Evolutionary conservation across 2,888 invertebrate genomes (phyloP).

Genomic region (Zeuzera pyrina): DNA sequence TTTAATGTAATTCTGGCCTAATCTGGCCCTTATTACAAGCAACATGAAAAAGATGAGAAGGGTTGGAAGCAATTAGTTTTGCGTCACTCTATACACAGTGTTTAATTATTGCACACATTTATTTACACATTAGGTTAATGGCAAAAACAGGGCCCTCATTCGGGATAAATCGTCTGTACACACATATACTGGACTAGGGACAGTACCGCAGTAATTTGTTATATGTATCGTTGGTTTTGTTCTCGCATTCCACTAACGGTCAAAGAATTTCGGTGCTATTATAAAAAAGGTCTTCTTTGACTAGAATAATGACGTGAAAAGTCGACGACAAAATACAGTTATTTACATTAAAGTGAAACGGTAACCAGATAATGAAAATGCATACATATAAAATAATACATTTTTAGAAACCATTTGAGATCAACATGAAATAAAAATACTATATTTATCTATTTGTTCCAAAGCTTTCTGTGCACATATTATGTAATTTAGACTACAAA

Average conservation of each 20-base stretch:
- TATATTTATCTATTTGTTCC: no score
- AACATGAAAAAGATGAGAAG: conserved; percentile 21
- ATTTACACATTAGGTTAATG: conserved; percentile 64
- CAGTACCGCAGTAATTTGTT: conserved; percentile 31
- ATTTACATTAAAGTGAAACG: no score
- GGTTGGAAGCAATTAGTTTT: conserved; percentile 50
- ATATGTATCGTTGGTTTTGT: conserved; percentile 39
- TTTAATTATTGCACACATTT: conserved; percentile 66
- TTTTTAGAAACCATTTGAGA: no score
- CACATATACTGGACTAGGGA: conserved; percentile 5
- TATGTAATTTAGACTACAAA: no score
- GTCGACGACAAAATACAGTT: conserved; percentile 5
- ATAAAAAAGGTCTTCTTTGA: conserved; percentile 19
- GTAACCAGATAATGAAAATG: no score
- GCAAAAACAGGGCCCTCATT: conserved; percentile 59
- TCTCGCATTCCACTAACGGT: conserved; percentile 28
- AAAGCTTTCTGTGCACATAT: no score
- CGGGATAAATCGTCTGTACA: conserved; percentile 49
- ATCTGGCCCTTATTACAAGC: background rate
- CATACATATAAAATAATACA: no score
- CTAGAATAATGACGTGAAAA: conserved; percentile 9
- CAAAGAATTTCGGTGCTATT: conserved; percentile 35
- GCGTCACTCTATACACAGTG: conserved; percentile 37
- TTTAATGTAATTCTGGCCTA: no score
- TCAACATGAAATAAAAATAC: no score